Base-by-base conservation (phyloP, 2,888 invertebrate species). In the Brassicogethes aeneus region DNA sequence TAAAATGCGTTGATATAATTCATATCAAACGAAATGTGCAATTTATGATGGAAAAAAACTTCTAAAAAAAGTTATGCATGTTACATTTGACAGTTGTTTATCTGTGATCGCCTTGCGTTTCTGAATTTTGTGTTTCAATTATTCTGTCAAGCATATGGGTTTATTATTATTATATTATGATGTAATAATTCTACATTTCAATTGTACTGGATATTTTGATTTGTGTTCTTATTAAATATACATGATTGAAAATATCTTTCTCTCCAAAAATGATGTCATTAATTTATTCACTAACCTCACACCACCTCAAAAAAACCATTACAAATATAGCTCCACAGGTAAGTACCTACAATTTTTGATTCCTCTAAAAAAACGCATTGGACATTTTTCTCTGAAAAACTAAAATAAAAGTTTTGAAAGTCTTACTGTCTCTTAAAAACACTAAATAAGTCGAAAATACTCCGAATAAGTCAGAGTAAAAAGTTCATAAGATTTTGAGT, bases 11-110 rank as follows among this genome's bases (percentile, higher is more conserved):
- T 67, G 66, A 64, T 68, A 67, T 67, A 64, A 65, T 63, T 66
- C 66, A 67, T 68, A 68, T 68, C 67, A 66, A 66, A 60, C 62
- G 64, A 65, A 65, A 63, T 66, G 66, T 66, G 65, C 66, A 66
- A 66, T 67, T 66, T 66, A 61, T 53, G 59, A 53, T 59, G 57
- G 52, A 57, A 47, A 53, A 54, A 59, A 57, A 57, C 57, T 61
- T 61, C 59, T 59, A 59, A 55, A 43, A 55, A 43, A 61, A 63
- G 61, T 65, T 65, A 60, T 65, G 64, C 64, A 64, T 65, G 64
- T 66, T 65, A 63, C 59, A 64, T 65, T 66, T 65, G 65, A 65
- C 65, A 65, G 65, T 65, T 64, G 64, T 65, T 65, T 65, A 66
- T 66, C 66, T 66, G 66, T 66, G 66, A 66, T 66, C 65, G 62